A percentile compares a stretch with the other conserved stretches of the same genome.
Evolutionary conservation across 2,888 invertebrate genomes (phyloP).

Genomic region (Catocala nupta): DNA sequence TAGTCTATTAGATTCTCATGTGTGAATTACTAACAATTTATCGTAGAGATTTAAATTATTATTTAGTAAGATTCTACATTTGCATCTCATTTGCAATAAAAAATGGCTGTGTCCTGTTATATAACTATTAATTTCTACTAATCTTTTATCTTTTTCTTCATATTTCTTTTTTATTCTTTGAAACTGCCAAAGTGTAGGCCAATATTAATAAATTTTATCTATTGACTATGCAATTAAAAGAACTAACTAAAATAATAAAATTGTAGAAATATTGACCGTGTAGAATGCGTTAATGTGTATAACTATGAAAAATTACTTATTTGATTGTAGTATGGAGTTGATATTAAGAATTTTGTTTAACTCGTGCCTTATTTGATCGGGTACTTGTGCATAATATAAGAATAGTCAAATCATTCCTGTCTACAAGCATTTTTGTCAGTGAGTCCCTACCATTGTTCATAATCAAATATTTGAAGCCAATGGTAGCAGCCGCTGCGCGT

Average conservation of each 20-base stretch:
- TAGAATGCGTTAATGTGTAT: conserved; percentile 9
- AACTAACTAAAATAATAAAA: neutral
- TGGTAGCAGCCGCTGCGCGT: conserved; percentile 2
- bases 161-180: neutral
- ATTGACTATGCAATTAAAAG: neutral
- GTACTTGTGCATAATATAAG: conserved; percentile 34
- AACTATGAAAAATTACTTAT: conserved; percentile 7
- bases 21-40: neutral
- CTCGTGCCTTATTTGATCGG: conserved; percentile 40
- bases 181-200: too few species aligned
- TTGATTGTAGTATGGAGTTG: neutral
- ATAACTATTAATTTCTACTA: neutral
- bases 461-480: conserved; percentile 18
- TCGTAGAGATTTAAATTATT: neutral
- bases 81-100: neutral
- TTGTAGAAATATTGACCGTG: neutral
- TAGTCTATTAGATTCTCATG: too few species aligned
- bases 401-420: conserved; percentile 46
- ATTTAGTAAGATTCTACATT: neutral
- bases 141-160: neutral
- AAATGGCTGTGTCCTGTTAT: conserved; percentile 1
- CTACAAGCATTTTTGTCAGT: conserved; percentile 21
- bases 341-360: conserved; percentile 29
- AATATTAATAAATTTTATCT: too few species aligned
- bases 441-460: conserved; percentile 11